phyloP scores from a whole-genome alignment of 1,140 invertebrate genomes.

The Thalassaphorura encarpata region DNA sequence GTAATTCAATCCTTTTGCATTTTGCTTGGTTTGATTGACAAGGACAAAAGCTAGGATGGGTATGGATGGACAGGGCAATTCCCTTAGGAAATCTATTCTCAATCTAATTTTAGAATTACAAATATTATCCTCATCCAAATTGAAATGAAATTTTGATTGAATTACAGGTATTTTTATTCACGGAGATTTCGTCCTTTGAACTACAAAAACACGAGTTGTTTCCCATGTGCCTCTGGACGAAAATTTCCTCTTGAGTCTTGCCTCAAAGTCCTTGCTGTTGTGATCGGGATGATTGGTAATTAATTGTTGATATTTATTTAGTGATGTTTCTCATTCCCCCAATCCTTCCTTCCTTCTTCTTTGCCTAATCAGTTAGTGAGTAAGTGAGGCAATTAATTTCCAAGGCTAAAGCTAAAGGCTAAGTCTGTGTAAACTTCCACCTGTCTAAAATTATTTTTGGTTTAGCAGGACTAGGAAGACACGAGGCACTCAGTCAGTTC shows the following conservation, averaged over 20 bases:
- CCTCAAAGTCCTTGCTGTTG: slow-evolving; percentile 37
- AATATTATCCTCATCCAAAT: too few relatives aligned
- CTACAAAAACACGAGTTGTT: slow-evolving; percentile 37
- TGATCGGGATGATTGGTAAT: slow-evolving; percentile 38
- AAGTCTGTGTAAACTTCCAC: too few relatives aligned
- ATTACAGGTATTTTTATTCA: slow-evolving; percentile 35
- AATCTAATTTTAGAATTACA: not conserved
- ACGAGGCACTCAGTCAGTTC: too few relatives aligned
- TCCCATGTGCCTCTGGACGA: slow-evolving; percentile 35
- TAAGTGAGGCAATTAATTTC: too few relatives aligned
- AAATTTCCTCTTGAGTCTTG: slow-evolving; percentile 38
- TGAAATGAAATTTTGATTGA: not conserved
- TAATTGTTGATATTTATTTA: not conserved
- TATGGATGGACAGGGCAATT: slow-evolving; percentile 1
- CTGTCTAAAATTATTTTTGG: too few relatives aligned
- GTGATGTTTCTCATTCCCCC: not conserved
- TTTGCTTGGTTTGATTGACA: too few relatives aligned
- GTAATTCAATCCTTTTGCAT: too few relatives aligned
- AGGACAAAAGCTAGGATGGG: too few relatives aligned
- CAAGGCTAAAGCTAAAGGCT: too few relatives aligned
- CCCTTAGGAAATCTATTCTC: not conserved
- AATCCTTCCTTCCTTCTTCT: not conserved
- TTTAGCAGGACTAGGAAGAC: too few relatives aligned
- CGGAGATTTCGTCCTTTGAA: slow-evolving; percentile 28
- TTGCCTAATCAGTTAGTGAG: too few relatives aligned